These are phyloP conservation scores for Pluvianellus socialis DNA, from an alignment of 2,113 vertebrate genomes.

Conservation along the genomic window DNA sequence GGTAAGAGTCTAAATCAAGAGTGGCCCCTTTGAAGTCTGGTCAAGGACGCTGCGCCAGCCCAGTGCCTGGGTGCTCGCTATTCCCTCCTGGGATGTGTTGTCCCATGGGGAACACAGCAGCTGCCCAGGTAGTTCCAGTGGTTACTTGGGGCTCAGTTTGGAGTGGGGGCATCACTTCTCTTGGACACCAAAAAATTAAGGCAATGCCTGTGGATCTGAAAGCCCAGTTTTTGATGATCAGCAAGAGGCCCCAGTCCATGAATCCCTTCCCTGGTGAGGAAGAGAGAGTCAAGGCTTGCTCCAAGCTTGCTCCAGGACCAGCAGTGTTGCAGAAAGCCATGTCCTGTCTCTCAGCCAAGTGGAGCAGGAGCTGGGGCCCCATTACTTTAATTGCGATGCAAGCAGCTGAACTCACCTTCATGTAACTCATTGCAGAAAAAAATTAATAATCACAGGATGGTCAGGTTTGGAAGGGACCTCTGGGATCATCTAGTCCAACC, in stretches of 20 bases:
- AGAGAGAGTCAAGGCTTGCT: too few species aligned
- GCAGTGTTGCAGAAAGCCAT: too few species aligned
- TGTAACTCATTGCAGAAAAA: neutral
- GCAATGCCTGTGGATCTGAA: neutral
- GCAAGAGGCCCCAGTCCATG: neutral
- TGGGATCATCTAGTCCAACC: too few species aligned
- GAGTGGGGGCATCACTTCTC: neutral
- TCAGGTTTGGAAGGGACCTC: too few species aligned
- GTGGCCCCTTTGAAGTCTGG: rapidly evolving
- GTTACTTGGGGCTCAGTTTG: neutral
- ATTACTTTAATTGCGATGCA: neutral
- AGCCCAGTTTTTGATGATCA: neutral
- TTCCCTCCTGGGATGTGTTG: neutral
- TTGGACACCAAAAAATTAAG: neutral
- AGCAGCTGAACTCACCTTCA: neutral
- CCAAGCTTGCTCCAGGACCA: neutral
- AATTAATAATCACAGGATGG: neutral
- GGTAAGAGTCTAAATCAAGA: neutral
- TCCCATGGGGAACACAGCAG: neutral
- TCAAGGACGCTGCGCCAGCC: neutral
- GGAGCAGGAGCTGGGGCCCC: neutral
- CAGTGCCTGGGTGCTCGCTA: neutral
- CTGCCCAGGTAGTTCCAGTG: neutral
- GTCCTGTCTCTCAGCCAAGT: too few species aligned
- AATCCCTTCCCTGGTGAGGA: neutral